These are phyloP conservation scores for Peromyscus polionotus DNA, from an alignment of 2,113 vertebrate genomes.

Conservation along the genomic window DNA sequence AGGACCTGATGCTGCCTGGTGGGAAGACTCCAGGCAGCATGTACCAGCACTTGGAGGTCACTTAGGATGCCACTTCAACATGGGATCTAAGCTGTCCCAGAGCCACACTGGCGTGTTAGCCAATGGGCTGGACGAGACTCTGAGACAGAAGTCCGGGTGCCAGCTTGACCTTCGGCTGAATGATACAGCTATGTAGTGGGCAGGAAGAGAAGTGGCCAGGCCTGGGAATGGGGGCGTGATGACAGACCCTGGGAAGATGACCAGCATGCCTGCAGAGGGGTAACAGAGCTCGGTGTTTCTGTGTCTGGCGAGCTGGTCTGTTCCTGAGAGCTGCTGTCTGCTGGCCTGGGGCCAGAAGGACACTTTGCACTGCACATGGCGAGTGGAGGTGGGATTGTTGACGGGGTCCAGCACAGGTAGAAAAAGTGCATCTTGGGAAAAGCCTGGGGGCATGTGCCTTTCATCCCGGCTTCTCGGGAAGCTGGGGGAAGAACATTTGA, in stretches of 20 bases:
- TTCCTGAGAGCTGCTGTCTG: background rate
- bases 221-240: background rate
- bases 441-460: background rate
- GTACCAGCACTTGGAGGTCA: background rate
- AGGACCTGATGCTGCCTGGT: background rate
- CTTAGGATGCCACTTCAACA: background rate
- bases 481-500: background rate
- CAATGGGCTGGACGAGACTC: background rate
- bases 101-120: no score
- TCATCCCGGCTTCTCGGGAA: background rate
- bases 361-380: no score
- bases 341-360: background rate
- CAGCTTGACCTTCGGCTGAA: background rate
- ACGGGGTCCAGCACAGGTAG: background rate
- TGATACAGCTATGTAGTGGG: background rate
- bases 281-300: accelerated
- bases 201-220: background rate
- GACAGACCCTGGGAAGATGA: background rate
- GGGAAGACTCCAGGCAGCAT: background rate
- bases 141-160: background rate
- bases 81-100: no score
- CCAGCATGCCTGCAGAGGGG: background rate
- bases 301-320: background rate
- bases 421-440: background rate
- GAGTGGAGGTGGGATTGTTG: background rate